A percentile compares a stretch with the other conserved stretches of the same genome.
phyloP scores from a whole-genome alignment of 2,113 vertebrate genomes.

The Bubo scandiacus region DNA sequence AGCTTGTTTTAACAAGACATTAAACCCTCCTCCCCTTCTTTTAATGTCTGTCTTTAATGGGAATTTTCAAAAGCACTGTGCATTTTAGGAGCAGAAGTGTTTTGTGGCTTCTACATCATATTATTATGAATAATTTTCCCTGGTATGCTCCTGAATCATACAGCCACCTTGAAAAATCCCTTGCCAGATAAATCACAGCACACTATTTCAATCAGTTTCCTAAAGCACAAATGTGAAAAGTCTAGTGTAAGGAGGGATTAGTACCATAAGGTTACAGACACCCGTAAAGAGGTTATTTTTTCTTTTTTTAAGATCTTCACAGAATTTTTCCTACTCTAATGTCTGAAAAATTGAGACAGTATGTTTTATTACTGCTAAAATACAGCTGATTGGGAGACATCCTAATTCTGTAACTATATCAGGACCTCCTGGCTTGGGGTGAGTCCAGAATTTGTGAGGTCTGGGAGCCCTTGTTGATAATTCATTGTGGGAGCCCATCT shows the following conservation, averaged over 20 bases:
- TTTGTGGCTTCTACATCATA: background rate
- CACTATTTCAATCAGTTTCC: background rate
- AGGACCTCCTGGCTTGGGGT: background rate
- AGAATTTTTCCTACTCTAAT: background rate
- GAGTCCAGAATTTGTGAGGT: background rate
- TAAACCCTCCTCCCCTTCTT: background rate
- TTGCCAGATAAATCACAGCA: background rate
- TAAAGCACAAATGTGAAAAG: background rate
- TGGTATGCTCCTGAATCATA: background rate
- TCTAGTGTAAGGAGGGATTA: background rate
- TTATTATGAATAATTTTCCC: background rate
- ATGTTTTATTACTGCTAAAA: background rate
- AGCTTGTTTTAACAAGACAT: background rate
- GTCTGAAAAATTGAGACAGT: background rate
- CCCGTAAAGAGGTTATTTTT: background rate
- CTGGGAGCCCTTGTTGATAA: background rate
- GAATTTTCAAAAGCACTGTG: background rate
- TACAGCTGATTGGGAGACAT: background rate
- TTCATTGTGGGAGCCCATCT: background rate
- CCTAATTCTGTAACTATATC: background rate
- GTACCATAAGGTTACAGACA: background rate
- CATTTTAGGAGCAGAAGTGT: background rate
- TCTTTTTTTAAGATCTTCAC: background rate
- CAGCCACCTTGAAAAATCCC: background rate
- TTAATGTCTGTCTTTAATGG: background rate